Conservation (phyloP, 2,113 vertebrate species). For the Tyrannus savana region DNA sequence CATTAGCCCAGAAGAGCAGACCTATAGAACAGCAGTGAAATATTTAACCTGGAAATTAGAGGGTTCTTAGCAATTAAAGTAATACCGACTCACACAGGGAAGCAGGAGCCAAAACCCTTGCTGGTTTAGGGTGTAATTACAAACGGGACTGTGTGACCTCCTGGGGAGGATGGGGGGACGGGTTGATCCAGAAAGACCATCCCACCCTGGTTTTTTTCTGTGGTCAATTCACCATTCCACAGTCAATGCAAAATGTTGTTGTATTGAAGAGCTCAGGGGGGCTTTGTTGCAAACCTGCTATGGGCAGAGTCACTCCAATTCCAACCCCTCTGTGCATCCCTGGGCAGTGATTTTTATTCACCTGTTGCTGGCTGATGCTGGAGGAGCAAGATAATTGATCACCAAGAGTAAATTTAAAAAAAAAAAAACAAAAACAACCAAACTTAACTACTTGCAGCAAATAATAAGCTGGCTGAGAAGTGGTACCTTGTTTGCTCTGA, state of each 20-base stretch:
- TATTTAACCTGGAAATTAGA: slow-evolving; percentile 23
- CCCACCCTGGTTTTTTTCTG: not conserved
- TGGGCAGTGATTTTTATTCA: not conserved
- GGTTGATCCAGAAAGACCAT: not conserved
- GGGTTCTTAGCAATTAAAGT: not conserved
- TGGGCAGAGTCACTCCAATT: not conserved
- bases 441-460: slow-evolving; percentile 31
- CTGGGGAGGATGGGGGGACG: not conserved
- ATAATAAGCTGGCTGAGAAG: slow-evolving; percentile 54
- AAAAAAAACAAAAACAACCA: not conserved
- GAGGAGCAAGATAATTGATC: slow-evolving; percentile 46
- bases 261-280: not conserved
- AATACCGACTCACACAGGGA: not conserved
- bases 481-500: slow-evolving; percentile 58
- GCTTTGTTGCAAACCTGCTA: not conserved
- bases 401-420: slow-evolving; percentile 14
- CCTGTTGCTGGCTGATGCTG: slow-evolving; percentile 3
- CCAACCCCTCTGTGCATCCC: not conserved
- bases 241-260: not conserved
- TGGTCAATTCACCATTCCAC: not conserved
- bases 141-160: accelerated
- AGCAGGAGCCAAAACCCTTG: not conserved
- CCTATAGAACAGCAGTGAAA: not conserved
- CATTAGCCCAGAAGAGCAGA: not conserved
- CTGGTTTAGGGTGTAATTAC: not conserved